Evolutionary conservation across 2,888 invertebrate genomes (phyloP), one percentile per base, ranked within the genome.

Genomic region (Dasysyrphus tricinctus): DNA sequence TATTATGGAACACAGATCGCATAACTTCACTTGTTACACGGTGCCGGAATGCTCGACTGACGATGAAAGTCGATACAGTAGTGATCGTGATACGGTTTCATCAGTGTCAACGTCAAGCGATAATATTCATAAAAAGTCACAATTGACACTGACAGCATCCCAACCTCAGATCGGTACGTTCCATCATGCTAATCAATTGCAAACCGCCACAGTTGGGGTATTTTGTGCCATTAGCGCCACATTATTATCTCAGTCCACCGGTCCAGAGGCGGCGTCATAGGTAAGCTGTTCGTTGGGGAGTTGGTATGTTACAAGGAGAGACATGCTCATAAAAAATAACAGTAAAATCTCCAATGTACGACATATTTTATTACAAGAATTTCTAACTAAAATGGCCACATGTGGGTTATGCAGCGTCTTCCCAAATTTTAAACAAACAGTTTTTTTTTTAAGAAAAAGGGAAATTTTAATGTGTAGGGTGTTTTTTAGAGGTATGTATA

Each of bases 191-290:
- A 88, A 88, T 72, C 73, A 88, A 51, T 75, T 88, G 16, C 75
- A 9, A n/a, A 6, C 88, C 91, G 49, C 94, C 94, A 9, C 94
- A 94, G 89, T 91, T 94, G 88, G 94, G 94, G 0, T 95, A 94
- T 90, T 94, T 94, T 90, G 94, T 95, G 88, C 94, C 94, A 8
- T 88, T 93, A 77, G 89, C 91, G 76, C 90, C 91, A 37, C 93
- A 94, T 86, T 92, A 93, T 79, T 94, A 90, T 88, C 91, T 92
- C 65, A 92, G 92, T 90, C 92, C 92, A 8, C 92, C 92, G 11
- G 89, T 91, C 87, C 90, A 91, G 63, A 88, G 91, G 39, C 89
- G 91, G 69, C 88, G 88, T 63, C 89, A 87, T 88, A 92, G 92
- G 92, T 92, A 90, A 86, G 88, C 76, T 24, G 7, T 39, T 42